Conservation (phyloP, 2,888 invertebrate genomes). For the Pyrochroa serraticornis region DNA sequence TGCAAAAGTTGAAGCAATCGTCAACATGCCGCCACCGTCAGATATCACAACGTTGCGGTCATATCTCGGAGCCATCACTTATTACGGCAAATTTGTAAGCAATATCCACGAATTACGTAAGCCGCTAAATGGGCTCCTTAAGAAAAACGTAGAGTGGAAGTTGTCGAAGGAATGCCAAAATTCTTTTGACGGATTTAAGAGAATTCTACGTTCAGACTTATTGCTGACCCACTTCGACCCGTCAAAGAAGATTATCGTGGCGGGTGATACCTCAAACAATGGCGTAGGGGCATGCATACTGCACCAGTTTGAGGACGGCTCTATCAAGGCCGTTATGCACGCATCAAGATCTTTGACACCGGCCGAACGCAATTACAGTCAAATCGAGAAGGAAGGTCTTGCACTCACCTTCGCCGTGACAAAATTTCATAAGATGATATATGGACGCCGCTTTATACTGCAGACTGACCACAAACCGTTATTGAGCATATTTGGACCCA, state of each 20-base stretch:
- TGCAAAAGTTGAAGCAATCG: no score
- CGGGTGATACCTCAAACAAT: conserved; percentile 1
- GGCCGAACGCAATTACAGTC: conserved; percentile 47
- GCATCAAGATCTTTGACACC: conserved; percentile 44
- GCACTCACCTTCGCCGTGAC: conserved; percentile 44
- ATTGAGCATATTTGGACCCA: no score
- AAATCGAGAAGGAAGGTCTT: conserved; percentile 49
- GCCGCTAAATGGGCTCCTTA: conserved; percentile 11
- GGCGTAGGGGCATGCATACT: conserved; percentile 5
- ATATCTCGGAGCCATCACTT: no score
- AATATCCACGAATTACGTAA: conserved; percentile 17
- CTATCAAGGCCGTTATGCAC: conserved; percentile 33
- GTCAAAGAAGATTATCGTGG: not conserved
- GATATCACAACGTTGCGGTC: no score
- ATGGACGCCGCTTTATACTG: conserved; percentile 46
- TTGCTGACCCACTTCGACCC: conserved; percentile 14
- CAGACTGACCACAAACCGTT: conserved; percentile 47
- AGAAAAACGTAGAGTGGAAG: conserved; percentile 9
- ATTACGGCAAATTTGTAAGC: conserved; percentile 6
- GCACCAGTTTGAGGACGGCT: conserved; percentile 36
- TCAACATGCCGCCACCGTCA: no score
- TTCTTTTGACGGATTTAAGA: conserved; percentile 11
- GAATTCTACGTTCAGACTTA: conserved; percentile 2
- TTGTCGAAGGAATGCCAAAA: conserved; percentile 13
- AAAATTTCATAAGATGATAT: conserved; percentile 46